Percentiles rank a stretch among this genome's conserved stretches.
These are phyloP conservation scores for Medauroidea extradentata DNA, from an alignment of 1,140 invertebrate genomes.

Conservation along the genomic window DNA sequence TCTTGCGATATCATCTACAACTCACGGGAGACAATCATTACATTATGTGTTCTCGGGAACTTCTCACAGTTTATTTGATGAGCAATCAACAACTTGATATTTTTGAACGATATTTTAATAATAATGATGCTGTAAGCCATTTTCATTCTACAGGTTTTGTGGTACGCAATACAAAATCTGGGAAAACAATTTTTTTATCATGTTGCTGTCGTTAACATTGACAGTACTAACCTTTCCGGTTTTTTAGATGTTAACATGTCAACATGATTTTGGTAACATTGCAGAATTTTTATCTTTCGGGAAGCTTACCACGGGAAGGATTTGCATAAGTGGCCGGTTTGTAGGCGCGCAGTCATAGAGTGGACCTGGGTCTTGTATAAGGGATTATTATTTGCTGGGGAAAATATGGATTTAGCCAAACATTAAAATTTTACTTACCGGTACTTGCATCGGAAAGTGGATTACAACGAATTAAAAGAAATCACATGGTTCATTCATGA, in stretches of 20 bases:
- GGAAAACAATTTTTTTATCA: conserved; percentile 18
- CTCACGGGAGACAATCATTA: too few relatives aligned
- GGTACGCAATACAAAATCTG: conserved; percentile 6
- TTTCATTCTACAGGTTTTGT: conserved; percentile 3
- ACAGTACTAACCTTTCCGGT: conserved; percentile 14
- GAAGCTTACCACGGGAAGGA: conserved; percentile 11
- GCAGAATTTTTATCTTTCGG: conserved; percentile 15
- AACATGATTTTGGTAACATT: conserved; percentile 9
- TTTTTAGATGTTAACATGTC: conserved; percentile 17
- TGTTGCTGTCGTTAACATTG: conserved; percentile 4
- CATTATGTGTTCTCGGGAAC: too few relatives aligned
- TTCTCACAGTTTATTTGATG: too few relatives aligned
- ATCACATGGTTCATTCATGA: too few relatives aligned
- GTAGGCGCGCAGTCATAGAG: conserved; percentile 17
- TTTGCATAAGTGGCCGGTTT: conserved; percentile 16
- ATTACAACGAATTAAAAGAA: too few relatives aligned
- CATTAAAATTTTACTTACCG: conserved; percentile 8
- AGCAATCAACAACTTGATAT: too few relatives aligned
- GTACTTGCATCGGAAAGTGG: too few relatives aligned
- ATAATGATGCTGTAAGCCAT: conserved; percentile 13
- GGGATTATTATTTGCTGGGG: conserved; percentile 14
- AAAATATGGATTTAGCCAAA: background rate
- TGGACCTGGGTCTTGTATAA: conserved; percentile 24
- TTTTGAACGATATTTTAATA: background rate
- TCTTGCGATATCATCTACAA: too few relatives aligned